Evolutionary conservation across 2,888 invertebrate species (phyloP), one percentile per base, ranked within the genome.

Genomic region (Lasius platythorax): DNA sequence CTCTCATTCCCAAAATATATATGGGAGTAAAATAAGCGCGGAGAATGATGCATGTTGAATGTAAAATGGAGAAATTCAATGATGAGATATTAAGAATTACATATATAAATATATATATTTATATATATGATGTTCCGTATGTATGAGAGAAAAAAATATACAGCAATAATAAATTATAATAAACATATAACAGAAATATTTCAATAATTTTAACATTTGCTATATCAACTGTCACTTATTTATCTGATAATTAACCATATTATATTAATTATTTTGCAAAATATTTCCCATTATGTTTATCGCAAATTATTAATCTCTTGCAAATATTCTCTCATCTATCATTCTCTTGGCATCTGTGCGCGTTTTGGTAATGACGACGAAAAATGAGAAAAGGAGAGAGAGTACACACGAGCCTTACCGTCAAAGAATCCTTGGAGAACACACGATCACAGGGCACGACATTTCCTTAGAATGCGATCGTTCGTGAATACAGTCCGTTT

Each of bases 391-490:
- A 6, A 5, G 4, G n/a, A 56, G 8, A 37, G 12, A 28, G 9
- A 23, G 63, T 23, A 33, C 28, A 15, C 5, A 4, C 8, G 15
- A 18, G 11, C n/a, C 33, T 72, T n/a, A 81, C 74, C 73, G 30
- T 50, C 3, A 15, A 4, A 43, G 37, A 58, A 81, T 73, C 74
- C 74, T 37, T 9, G 46, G 23, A 18, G 30, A 46, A 12, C n/a
- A 12, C n/a, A 6, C 18, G 43, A 73, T 81, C 79, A 74, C 74
- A n/a, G 33, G 18, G 4, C 61, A 40, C 56, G 78, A 43, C 79
- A 81, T 81, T 23, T 61, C 33, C 33, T 8, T 37, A 61, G 74
- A 74, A 46, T 37, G 40, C 79, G 46, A 73, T 81, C 79, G 61
- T 12, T n/a, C 61, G 61, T 46, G 46, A 28, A 11, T n/a, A 12